Evolutionary conservation across 2,113 vertebrate species (phyloP).

Genomic region (Nothoprocta pentlandii): DNA sequence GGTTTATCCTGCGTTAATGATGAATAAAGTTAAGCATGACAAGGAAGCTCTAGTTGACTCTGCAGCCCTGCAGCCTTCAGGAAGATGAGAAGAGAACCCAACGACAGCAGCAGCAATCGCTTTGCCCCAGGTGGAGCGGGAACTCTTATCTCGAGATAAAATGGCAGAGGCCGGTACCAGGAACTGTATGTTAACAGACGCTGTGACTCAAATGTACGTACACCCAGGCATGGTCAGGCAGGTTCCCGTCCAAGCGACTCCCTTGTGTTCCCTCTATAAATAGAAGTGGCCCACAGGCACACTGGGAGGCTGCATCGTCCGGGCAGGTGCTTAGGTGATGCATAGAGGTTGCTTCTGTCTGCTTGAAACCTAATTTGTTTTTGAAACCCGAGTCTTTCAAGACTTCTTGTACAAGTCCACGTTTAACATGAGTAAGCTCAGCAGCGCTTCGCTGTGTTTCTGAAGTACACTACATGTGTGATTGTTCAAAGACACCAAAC

Average conservation of each 20-base stretch:
- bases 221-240: not conserved
- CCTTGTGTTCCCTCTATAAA: constrained; percentile 29
- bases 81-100: not conserved
- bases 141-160: constrained; percentile 55
- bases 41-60: not conserved
- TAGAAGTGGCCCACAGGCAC: not conserved
- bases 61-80: fast-evolving
- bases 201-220: constrained; percentile 58
- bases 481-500: not conserved
- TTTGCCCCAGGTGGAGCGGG: constrained; percentile 19
- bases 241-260: constrained; percentile 35
- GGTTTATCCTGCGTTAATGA: not conserved
- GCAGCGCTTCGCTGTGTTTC: not conserved
- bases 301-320: not conserved
- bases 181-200: constrained; percentile 40
- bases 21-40: not conserved
- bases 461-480: not conserved
- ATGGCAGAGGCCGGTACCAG: constrained; percentile 42
- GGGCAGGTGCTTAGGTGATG: not conserved
- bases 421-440: not conserved
- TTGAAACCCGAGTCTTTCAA: too few species aligned
- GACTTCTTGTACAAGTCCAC: not conserved
- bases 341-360: not conserved
- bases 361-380: not conserved
- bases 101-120: not conserved